Evolutionary conservation across 2,888 invertebrate genomes (phyloP).

Genomic region (Aproaerema taeniolella): DNA sequence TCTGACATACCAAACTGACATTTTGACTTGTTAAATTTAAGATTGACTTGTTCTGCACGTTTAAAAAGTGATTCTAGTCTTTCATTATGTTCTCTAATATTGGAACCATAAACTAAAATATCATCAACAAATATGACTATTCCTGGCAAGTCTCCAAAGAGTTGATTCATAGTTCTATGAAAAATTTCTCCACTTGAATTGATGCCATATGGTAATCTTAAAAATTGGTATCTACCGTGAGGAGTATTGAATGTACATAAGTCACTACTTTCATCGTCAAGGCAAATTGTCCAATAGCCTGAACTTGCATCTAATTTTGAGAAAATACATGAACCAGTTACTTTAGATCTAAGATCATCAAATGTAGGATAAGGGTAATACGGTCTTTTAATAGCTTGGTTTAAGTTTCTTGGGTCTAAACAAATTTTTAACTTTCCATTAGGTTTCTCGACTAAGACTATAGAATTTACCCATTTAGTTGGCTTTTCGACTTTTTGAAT

Average conservation of each 20-base stretch:
- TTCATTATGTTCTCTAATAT: constrained; percentile 11
- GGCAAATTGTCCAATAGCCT: constrained; percentile 16
- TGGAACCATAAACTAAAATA: constrained; percentile 10
- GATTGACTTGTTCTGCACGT: not conserved
- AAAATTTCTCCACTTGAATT: constrained; percentile 20
- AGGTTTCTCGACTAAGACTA: constrained; percentile 9
- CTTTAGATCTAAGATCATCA: constrained; percentile 12
- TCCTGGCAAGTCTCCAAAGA: constrained; percentile 14
- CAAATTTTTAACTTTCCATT: constrained; percentile 12
- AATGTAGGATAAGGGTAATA: constrained; percentile 13
- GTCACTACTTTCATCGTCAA: constrained; percentile 12
- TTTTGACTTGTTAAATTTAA: not conserved
- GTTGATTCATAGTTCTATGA: constrained; percentile 15
- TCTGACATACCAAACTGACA: not conserved
- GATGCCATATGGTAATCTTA: constrained; percentile 21
- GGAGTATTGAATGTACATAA: constrained; percentile 19
- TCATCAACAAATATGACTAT: constrained; percentile 18
- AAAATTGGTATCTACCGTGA: constrained; percentile 16
- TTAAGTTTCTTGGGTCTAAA: constrained; percentile 15
- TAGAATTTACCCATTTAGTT: constrained; percentile 10
- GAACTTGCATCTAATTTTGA: constrained; percentile 15
- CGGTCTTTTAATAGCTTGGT: constrained; percentile 10
- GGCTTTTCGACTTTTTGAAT: constrained; percentile 6
- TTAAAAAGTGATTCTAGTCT: constrained; percentile 8
- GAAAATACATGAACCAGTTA: constrained; percentile 7